Evolutionary conservation across 2,113 vertebrate species (phyloP).

Genomic region (Dicaeum eximium): DNA sequence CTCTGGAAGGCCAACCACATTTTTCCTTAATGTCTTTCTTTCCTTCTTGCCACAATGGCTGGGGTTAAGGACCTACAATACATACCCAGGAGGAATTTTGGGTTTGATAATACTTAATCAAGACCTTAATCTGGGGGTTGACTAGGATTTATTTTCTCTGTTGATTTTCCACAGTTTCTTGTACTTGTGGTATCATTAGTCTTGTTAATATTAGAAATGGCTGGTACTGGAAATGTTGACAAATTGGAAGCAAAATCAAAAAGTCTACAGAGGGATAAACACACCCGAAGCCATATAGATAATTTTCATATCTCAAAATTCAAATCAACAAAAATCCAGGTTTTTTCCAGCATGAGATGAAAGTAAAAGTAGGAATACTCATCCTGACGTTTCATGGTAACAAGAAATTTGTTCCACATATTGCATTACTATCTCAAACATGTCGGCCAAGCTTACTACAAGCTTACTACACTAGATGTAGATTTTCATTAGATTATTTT

Average conservation of each 20-base stretch:
- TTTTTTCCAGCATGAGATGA: not conserved
- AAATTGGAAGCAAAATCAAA: not conserved
- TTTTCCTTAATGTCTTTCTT: not conserved
- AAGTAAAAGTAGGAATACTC: not conserved
- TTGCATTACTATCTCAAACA: not conserved
- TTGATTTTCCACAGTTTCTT: not conserved
- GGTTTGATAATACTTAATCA: not conserved
- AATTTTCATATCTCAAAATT: not conserved
- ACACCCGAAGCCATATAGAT: not conserved
- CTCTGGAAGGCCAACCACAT: not conserved
- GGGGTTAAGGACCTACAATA: rapidly evolving
- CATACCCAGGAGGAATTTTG: not conserved
- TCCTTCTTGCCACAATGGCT: not conserved
- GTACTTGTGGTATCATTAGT: not conserved
- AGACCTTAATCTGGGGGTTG: not conserved
- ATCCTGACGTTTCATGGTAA: not conserved
- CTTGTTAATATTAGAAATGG: not conserved
- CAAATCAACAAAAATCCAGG: not conserved
- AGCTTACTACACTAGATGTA: not conserved
- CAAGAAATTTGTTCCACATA: not conserved
- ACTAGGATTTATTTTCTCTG: not conserved
- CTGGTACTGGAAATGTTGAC: not conserved
- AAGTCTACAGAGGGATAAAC: not conserved
- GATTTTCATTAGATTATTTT: not conserved
- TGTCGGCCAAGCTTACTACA: not conserved